phyloP scores from a whole-genome alignment of 2,113 vertebrate species.

The Bothrops jararaca region DNA sequence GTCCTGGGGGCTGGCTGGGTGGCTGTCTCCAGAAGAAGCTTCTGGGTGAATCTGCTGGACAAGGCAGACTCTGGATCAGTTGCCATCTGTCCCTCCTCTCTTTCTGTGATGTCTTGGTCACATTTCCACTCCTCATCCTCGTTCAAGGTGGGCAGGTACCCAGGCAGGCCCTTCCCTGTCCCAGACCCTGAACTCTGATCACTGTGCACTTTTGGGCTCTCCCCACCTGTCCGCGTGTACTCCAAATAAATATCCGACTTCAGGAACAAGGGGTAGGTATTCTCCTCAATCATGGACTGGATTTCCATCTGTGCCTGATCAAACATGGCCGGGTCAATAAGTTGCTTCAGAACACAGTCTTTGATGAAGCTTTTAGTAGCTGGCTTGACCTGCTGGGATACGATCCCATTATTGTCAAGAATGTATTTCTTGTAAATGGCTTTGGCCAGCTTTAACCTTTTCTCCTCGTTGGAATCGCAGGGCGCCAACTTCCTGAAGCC shows the following conservation, averaged over 20 bases:
- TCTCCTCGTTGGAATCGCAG: slow-evolving; percentile 81
- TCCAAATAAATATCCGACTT: slow-evolving; percentile 98
- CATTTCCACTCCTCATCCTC: slow-evolving; percentile 92
- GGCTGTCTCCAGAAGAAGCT: slow-evolving; percentile 84
- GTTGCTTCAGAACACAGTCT: slow-evolving; percentile 88
- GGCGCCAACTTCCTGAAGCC: slow-evolving; percentile 93
- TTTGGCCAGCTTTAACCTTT: slow-evolving; percentile 90
- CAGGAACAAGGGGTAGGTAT: slow-evolving; percentile 94
- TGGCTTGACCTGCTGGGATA: slow-evolving; percentile 91
- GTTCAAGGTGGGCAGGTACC: slow-evolving; percentile 86
- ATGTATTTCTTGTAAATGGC: slow-evolving; percentile 97
- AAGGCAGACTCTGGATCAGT: slow-evolving; percentile 62
- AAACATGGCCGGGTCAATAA: slow-evolving; percentile 93
- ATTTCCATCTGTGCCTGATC: slow-evolving; percentile 98
- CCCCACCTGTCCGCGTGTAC: slow-evolving; percentile 86
- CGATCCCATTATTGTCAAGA: slow-evolving; percentile 87
- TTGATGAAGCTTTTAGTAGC: slow-evolving; percentile 97
- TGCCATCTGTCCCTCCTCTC: slow-evolving; percentile 57
- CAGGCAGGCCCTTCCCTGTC: slow-evolving; percentile 78
- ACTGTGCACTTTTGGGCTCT: slow-evolving; percentile 88
- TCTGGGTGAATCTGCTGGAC: slow-evolving; percentile 80
- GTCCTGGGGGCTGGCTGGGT: slow-evolving; percentile 72
- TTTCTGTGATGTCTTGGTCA: slow-evolving; percentile 75
- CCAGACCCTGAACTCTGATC: slow-evolving; percentile 85
- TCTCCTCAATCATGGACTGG: slow-evolving; percentile 92